A percentile compares a stretch with the other conserved stretches of the same genome.
These are phyloP conservation scores for Acanthosepion pharaonis DNA, from an alignment of 2,888 invertebrate genomes.

Conservation along the genomic window DNA sequence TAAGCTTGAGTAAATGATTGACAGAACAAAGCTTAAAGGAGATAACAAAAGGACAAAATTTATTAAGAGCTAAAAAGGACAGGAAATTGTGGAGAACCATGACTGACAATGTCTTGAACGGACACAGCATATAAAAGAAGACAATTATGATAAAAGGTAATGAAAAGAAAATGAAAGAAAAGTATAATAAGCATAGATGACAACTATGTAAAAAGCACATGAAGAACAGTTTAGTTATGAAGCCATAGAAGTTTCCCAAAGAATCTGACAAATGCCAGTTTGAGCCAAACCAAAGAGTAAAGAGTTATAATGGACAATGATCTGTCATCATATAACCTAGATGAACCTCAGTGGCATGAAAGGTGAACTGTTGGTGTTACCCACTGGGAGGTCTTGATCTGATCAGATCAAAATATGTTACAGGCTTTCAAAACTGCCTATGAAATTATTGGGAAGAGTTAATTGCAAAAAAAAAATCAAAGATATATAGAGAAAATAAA, in stretches of 20 bases:
- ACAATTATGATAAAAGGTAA: no score
- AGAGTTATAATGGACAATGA: not conserved
- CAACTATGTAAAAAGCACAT: not conserved
- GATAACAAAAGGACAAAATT: no score
- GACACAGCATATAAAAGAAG: no score
- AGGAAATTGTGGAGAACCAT: no score
- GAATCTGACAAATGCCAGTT: not conserved
- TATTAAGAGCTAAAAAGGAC: no score
- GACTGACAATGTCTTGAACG: no score
- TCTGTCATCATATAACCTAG: not conserved
- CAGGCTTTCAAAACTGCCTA: not conserved
- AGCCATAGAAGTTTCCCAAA: not conserved
- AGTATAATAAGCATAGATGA: no score
- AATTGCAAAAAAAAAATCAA: not conserved
- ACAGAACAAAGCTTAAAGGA: no score
- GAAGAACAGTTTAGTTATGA: not conserved
- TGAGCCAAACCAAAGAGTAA: not conserved
- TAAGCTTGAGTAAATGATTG: no score
- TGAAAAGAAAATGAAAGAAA: no score
- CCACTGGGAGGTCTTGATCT: not conserved
- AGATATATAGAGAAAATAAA: not conserved
- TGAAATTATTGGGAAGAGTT: constrained; percentile 9
- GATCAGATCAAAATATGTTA: not conserved
- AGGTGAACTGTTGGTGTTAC: not conserved
- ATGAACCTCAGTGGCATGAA: not conserved